A percentile compares a stretch with the other conserved stretches of the same genome.
Evolutionary conservation across 2,888 invertebrate genomes (phyloP).

Genomic region (Seira sanloemensis): DNA sequence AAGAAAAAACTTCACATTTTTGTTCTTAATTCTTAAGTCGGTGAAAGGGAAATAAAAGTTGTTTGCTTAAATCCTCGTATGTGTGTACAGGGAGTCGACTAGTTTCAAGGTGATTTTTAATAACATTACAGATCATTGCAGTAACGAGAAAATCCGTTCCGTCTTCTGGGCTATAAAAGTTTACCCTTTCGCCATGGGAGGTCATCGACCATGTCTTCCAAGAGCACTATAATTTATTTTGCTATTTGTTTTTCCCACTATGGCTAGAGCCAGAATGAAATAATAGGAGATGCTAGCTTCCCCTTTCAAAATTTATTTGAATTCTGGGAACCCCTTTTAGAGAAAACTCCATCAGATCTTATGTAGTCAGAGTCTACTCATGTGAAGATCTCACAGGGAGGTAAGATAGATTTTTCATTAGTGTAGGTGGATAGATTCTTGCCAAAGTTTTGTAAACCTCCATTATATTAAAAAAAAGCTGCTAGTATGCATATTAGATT

Average conservation of each 20-base stretch:
- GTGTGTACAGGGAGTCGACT: too few species aligned
- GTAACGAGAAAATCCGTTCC: background rate
- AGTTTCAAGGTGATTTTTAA: background rate
- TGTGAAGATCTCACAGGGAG: background rate
- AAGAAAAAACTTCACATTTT: too few species aligned
- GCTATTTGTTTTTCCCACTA: background rate
- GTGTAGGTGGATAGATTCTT: slow-evolving; percentile 1
- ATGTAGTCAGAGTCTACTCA: background rate
- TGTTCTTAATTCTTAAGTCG: too few species aligned
- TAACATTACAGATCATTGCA: background rate
- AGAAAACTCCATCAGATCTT: background rate
- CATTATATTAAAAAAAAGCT: too few species aligned
- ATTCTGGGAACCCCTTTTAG: background rate
- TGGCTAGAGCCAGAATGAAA: background rate
- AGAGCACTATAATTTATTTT: background rate
- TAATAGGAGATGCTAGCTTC: background rate
- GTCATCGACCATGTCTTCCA: background rate
- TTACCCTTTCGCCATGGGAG: background rate
- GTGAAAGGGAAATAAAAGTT: too few species aligned
- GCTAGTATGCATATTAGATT: too few species aligned
- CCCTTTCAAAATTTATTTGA: background rate
- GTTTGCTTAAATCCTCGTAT: too few species aligned
- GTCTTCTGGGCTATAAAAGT: background rate
- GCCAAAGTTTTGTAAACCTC: background rate
- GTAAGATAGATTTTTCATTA: background rate